Conservation (phyloP, 2,888 invertebrate species). For the Peribatodes rhomboidaria region DNA sequence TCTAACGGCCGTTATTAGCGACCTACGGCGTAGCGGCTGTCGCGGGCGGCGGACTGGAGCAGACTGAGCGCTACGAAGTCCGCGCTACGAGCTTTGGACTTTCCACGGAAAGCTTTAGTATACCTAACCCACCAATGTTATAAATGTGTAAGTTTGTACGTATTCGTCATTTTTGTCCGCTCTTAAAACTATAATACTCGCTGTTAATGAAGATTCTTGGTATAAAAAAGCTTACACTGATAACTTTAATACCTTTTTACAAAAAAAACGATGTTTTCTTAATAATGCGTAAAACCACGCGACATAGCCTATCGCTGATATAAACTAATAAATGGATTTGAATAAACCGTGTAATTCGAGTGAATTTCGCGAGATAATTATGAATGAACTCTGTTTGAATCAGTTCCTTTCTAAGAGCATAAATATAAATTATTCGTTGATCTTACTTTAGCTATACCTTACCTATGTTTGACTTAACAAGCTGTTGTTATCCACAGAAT, state of each 20-base stretch:
- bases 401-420: neutral
- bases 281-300: too few relatives aligned
- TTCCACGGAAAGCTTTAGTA: slow-evolving; percentile 13
- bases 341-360: neutral
- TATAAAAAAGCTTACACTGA: too few relatives aligned
- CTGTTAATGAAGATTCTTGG: too few relatives aligned
- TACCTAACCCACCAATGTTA: neutral
- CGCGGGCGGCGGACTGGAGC: slow-evolving; percentile 5
- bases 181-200: too few relatives aligned
- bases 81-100: slow-evolving; percentile 23
- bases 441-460: neutral
- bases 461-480: neutral
- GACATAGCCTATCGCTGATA: too few relatives aligned
- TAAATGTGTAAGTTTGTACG: neutral
- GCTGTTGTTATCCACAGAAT: too few relatives aligned
- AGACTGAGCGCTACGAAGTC: slow-evolving; percentile 26
- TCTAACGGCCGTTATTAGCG: slow-evolving; percentile 14
- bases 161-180: neutral
- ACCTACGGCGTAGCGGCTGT: slow-evolving; percentile 30
- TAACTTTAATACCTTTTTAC: too few relatives aligned
- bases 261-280: too few relatives aligned
- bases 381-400: slow-evolving; percentile 3
- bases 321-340: too few relatives aligned
- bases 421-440: neutral
- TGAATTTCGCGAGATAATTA: neutral